phyloP scores from a whole-genome alignment of 2,888 invertebrate species.

The Acleris cristana region DNA sequence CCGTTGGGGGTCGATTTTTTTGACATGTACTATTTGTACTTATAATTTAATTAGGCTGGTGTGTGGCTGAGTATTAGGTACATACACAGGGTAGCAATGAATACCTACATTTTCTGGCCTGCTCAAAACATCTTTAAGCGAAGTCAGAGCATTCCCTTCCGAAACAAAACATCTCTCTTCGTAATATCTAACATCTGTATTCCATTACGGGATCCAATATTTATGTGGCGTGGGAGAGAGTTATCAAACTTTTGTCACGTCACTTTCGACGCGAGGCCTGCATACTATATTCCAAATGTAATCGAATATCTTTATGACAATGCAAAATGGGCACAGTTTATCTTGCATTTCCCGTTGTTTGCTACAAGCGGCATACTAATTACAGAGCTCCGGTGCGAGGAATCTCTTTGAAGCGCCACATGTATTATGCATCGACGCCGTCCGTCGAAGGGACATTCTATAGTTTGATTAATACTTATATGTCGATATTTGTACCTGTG shows the following conservation, averaged over 20 bases:
- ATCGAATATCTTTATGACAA: constrained; percentile 32
- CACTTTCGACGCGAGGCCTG: constrained; percentile 15
- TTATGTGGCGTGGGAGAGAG: constrained; percentile 4
- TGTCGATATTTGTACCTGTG: no score
- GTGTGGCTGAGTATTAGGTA: no score
- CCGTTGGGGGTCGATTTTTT: no score
- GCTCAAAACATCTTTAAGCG: no score
- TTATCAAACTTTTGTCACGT: constrained; percentile 24
- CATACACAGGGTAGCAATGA: no score
- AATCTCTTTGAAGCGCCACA: constrained; percentile 35
- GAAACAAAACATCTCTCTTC: no score
- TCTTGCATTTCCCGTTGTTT: constrained; percentile 37
- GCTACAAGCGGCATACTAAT: constrained; percentile 35
- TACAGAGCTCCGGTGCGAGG: constrained; percentile 31
- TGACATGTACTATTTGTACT: no score
- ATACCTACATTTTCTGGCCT: no score
- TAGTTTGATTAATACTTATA: constrained; percentile 1
- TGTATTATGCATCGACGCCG: constrained; percentile 32
- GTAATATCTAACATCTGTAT: no score
- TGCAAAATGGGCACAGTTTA: constrained; percentile 37
- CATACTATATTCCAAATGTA: constrained; percentile 30
- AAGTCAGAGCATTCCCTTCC: no score
- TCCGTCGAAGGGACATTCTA: constrained; percentile 27
- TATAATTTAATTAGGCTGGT: no score
- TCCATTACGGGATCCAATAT: neutral